These are phyloP conservation scores for Bombus impatiens DNA, from an alignment of 1,140 invertebrate species.

Conservation along the genomic window DNA sequence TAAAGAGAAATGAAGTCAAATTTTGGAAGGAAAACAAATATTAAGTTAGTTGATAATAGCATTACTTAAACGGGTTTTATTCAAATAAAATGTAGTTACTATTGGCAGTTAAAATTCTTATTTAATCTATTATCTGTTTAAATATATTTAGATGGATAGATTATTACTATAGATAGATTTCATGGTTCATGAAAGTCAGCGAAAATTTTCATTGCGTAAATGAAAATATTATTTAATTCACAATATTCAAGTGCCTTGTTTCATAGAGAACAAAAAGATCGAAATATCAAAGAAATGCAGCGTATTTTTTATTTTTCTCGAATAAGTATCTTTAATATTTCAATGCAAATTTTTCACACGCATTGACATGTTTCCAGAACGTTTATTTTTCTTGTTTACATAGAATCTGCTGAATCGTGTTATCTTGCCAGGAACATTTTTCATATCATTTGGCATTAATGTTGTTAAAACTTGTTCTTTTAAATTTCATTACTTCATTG, in stretches of 20 bases:
- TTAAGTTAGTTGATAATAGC: no score
- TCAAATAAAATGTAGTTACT: neutral
- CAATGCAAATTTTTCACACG: neutral
- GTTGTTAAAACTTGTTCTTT: neutral
- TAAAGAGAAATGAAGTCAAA: neutral
- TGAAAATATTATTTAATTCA: no score
- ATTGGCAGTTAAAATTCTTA: neutral
- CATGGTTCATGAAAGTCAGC: neutral
- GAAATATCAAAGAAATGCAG: neutral
- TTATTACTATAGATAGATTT: no score
- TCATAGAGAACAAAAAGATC: neutral
- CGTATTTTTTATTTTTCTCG: neutral
- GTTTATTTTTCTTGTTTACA: neutral
- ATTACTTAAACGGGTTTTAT: neutral
- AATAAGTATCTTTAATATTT: neutral
- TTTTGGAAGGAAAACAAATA: no score
- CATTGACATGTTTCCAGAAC: neutral
- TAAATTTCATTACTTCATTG: neutral
- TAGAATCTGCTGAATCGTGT: neutral
- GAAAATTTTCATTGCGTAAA: neutral
- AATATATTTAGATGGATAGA: neutral
- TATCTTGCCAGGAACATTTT: neutral
- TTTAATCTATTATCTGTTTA: neutral
- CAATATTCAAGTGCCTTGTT: no score
- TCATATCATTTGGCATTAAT: neutral